Conservation (phyloP, 2,888 invertebrate species). For the Ceratothoa steindachneri region DNA sequence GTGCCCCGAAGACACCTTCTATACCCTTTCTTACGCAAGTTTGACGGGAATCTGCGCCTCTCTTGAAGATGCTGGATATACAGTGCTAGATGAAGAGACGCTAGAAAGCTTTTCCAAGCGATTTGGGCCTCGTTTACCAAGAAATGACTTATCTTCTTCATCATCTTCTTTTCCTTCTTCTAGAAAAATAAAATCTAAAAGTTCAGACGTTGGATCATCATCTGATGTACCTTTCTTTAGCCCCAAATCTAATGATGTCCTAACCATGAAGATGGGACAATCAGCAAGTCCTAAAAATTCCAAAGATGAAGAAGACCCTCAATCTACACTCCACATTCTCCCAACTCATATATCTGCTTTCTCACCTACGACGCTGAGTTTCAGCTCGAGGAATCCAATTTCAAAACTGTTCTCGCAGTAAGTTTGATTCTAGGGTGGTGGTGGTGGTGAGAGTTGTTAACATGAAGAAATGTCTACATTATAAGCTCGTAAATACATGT, state of each 20-base stretch:
- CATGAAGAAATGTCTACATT: too few relatives aligned
- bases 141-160: not conserved
- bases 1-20: slow-evolving; percentile 42
- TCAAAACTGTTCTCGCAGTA: not conserved
- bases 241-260: not conserved
- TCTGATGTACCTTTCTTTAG: not conserved
- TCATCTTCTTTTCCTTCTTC: not conserved
- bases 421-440: not conserved
- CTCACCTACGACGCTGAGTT: not conserved
- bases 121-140: slow-evolving; percentile 24
- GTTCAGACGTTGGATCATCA: not conserved
- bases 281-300: not conserved
- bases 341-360: not conserved
- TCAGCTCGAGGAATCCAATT: not conserved
- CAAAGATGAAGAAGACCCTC: not conserved
- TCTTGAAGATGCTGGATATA: slow-evolving; percentile 40
- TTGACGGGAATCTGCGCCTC: slow-evolving; percentile 32
- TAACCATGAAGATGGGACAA: not conserved
- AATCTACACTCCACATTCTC: not conserved
- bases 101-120: slow-evolving; percentile 17
- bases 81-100: slow-evolving; percentile 31
- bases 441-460: too few relatives aligned
- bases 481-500: too few relatives aligned
- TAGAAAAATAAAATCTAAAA: not conserved
- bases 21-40: slow-evolving; percentile 28